Percentiles rank a stretch among this genome's conserved stretches.
Evolutionary conservation across 2,797 vertebrate genomes (phyloP).

Genomic region (Rhyacichthys aspro): DNA sequence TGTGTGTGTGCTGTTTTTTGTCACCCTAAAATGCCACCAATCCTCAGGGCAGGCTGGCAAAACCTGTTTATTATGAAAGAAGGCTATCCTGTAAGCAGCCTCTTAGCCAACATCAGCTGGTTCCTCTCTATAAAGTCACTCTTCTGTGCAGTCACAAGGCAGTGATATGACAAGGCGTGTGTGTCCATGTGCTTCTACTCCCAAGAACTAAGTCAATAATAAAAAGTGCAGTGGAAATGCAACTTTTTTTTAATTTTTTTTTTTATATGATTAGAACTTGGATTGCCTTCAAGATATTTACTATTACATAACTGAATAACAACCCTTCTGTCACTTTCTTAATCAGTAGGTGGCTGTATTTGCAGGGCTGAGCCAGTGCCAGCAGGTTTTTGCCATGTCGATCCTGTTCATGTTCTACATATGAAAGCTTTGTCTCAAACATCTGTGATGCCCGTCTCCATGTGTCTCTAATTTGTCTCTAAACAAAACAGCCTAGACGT

Average conservation of each 20-base stretch:
- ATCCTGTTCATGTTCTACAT: constrained; percentile 4
- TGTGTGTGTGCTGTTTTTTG: constrained; percentile 32
- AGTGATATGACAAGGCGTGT: constrained; percentile 4
- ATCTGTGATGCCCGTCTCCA: neutral
- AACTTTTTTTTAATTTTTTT: constrained; percentile 1
- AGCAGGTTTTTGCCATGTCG: constrained; percentile 2
- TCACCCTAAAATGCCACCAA: constrained; percentile 41
- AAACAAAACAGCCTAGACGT: too few relatives aligned
- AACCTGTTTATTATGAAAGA: constrained; percentile 72
- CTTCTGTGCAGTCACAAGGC: constrained; percentile 28
- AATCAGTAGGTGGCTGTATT: neutral
- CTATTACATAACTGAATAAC: neutral
- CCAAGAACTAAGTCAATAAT: neutral
- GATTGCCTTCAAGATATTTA: neutral
- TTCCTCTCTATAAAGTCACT: constrained; percentile 15
- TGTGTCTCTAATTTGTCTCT: neutral
- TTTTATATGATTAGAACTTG: neutral
- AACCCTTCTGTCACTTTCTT: too few relatives aligned
- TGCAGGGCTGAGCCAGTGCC: neutral
- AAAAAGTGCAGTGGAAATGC: neutral
- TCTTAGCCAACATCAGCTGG: constrained; percentile 22
- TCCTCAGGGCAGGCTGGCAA: constrained; percentile 65
- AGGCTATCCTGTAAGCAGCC: constrained; percentile 34
- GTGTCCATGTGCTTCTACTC: neutral
- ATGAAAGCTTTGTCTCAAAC: constrained; percentile 2